Evolutionary conservation across 92 coral and sea anemone genomes (phyloP).

Genomic region (Epizoanthus fatuus): DNA sequence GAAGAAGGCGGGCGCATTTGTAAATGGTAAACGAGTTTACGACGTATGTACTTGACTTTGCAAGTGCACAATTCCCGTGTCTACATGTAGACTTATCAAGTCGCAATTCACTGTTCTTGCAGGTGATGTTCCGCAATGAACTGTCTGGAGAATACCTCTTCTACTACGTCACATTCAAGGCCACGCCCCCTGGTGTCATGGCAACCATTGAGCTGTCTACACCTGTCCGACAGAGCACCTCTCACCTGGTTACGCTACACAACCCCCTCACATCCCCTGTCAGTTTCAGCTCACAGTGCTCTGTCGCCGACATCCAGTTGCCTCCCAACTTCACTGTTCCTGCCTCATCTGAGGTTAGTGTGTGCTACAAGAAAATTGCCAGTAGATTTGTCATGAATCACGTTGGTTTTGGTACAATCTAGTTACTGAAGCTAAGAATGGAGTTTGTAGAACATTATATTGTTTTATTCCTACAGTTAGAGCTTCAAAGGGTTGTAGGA

Average conservation of each 20-base stretch:
- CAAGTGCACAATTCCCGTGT: too few relatives aligned
- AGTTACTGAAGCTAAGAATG: not conserved
- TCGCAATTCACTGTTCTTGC: not conserved
- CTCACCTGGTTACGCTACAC: slow-evolving; percentile 93
- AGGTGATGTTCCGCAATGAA: slow-evolving; percentile 96
- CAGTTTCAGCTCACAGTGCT: slow-evolving; percentile 89
- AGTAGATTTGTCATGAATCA: not conserved
- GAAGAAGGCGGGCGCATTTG: not conserved
- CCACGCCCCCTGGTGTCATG: slow-evolving; percentile 96
- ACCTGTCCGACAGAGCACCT: slow-evolving; percentile 95
- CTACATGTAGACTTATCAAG: too few relatives aligned
- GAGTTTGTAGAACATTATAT: too few relatives aligned
- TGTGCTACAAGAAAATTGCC: not conserved
- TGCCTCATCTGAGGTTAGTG: slow-evolving; percentile 90
- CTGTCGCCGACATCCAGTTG: slow-evolving; percentile 89
- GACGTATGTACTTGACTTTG: not conserved
- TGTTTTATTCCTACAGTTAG: too few relatives aligned
- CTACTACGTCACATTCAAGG: slow-evolving; percentile 97
- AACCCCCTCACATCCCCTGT: slow-evolving; percentile 96
- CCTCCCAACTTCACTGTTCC: slow-evolving; percentile 98
- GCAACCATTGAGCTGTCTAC: slow-evolving; percentile 93
- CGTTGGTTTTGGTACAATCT: not conserved
- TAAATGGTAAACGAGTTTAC: too few relatives aligned
- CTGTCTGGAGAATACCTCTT: slow-evolving; percentile 86
- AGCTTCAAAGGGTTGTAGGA: too few relatives aligned